Percentiles rank a stretch among this genome's conserved stretches.
These are phyloP conservation scores for Drosophila pectinifera DNA, from an alignment of 1,140 invertebrate genomes.

Conservation along the genomic window DNA sequence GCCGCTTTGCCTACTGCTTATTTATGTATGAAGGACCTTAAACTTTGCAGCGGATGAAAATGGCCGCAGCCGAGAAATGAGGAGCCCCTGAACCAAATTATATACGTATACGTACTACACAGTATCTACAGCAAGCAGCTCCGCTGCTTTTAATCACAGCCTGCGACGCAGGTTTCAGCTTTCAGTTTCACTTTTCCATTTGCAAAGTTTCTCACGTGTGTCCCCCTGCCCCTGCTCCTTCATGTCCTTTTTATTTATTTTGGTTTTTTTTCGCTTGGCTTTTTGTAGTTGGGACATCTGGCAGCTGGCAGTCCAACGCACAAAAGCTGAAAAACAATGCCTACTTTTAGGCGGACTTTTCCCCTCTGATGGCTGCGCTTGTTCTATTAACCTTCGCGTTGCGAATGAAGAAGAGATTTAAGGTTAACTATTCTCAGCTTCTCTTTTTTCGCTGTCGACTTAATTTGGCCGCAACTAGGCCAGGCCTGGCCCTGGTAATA, in stretches of 20 bases:
- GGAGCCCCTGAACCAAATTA: slow-evolving; percentile 35
- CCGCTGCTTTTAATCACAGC: slow-evolving; percentile 74
- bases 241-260: slow-evolving; percentile 24
- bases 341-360: slow-evolving; percentile 40
- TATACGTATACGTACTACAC: slow-evolving; percentile 8
- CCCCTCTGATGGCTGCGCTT: slow-evolving; percentile 46
- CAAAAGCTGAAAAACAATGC: slow-evolving; percentile 60
- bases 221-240: slow-evolving; percentile 11
- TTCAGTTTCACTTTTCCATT: slow-evolving; percentile 61
- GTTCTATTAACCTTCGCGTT: slow-evolving; percentile 49
- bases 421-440: slow-evolving; percentile 63
- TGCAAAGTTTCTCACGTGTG: slow-evolving; percentile 74
- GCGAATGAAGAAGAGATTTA: slow-evolving; percentile 53
- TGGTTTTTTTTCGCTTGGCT: not conserved
- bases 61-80: slow-evolving; percentile 52
- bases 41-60: slow-evolving; percentile 78
- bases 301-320: slow-evolving; percentile 45
- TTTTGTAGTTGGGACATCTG: slow-evolving; percentile 31
- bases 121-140: slow-evolving; percentile 54
- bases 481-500: slow-evolving; percentile 51
- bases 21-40: slow-evolving; percentile 83
- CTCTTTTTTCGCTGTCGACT: slow-evolving; percentile 53
- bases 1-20: slow-evolving; percentile 74
- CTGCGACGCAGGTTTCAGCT: slow-evolving; percentile 54
- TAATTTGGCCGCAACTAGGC: slow-evolving; percentile 68